phyloP scores from a whole-genome alignment of 2,888 invertebrate genomes.

The Sicus ferrugineus region DNA sequence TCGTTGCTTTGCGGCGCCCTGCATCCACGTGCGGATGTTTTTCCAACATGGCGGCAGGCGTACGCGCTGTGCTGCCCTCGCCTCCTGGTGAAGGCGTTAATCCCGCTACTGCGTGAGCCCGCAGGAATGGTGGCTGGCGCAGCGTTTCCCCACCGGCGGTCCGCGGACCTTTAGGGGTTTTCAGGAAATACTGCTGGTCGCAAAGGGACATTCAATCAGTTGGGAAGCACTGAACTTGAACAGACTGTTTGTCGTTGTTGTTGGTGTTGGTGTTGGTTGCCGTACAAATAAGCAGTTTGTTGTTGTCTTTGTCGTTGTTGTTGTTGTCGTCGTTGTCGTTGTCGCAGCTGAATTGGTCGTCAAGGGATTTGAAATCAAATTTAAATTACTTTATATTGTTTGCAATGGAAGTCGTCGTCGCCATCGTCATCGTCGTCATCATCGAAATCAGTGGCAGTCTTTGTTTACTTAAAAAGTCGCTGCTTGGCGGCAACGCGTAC shows the following conservation, averaged over 20 bases:
- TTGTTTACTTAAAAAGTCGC: neutral
- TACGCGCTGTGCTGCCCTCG: neutral
- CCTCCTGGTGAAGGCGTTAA: slow-evolving; percentile 5
- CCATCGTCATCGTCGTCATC: neutral
- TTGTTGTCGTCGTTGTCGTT: slow-evolving; percentile 12
- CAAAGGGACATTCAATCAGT: too few species aligned
- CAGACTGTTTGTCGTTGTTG: too few species aligned
- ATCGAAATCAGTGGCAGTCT: neutral
- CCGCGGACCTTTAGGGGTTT: neutral
- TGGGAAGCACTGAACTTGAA: too few species aligned
- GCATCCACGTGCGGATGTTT: slow-evolving; percentile 15
- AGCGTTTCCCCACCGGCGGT: too few species aligned
- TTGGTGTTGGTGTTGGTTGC: too few species aligned
- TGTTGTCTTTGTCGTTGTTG: neutral
- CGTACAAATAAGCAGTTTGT: too few species aligned
- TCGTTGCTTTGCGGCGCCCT: neutral
- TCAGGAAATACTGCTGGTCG: too few species aligned
- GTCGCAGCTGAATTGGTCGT: slow-evolving; percentile 26
- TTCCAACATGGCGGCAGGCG: slow-evolving; percentile 2
- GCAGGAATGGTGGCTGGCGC: neutral
- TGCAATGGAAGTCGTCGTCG: neutral
- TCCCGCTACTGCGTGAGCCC: neutral
- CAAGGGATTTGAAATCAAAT: slow-evolving; percentile 29
- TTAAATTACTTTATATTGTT: slow-evolving; percentile 14
- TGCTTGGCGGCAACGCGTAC: neutral